Conservation (phyloP, 2,888 invertebrate genomes). For the Trachelus tabidus region DNA sequence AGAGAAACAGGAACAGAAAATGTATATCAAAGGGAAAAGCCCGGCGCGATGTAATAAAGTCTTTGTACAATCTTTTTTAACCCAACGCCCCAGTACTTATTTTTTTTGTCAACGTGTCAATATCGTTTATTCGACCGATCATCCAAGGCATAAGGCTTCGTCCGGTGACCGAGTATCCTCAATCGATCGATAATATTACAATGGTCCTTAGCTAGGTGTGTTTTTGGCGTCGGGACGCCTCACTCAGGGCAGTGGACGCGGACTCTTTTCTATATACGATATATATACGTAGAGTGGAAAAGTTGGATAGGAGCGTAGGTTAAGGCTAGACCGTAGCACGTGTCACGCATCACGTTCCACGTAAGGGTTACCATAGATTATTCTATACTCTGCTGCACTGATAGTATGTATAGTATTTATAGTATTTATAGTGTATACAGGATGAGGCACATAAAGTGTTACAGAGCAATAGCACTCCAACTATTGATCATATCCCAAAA, state of each 20-base stretch:
- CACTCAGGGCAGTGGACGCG: too few relatives aligned
- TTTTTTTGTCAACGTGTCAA: slow-evolving; percentile 46
- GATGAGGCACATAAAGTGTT: slow-evolving; percentile 15
- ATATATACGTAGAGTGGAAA: too few relatives aligned
- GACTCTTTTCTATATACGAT: too few relatives aligned
- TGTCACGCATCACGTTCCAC: too few relatives aligned
- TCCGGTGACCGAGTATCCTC: slow-evolving; percentile 23
- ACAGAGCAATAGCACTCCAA: slow-evolving; percentile 11
- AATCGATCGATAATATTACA: slow-evolving; percentile 23
- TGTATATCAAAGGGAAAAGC: too few relatives aligned
- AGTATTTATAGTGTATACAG: slow-evolving; percentile 7
- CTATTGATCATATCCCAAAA: too few relatives aligned
- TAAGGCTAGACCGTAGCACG: too few relatives aligned
- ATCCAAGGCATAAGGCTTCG: slow-evolving; percentile 6
- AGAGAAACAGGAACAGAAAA: slow-evolving; percentile 10
- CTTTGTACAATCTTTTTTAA: slow-evolving; percentile 49
- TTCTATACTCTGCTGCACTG: too few relatives aligned
- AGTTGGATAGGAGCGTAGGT: too few relatives aligned
- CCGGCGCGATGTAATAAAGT: slow-evolving; percentile 41
- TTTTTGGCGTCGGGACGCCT: background rate
- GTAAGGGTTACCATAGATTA: too few relatives aligned
- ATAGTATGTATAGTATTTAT: too few relatives aligned
- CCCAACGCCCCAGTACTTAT: slow-evolving; percentile 4
- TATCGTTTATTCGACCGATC: slow-evolving; percentile 45
- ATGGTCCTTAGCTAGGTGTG: slow-evolving; percentile 8